Percentiles rank a stretch among this genome's conserved stretches.
Conservation (phyloP, 2,113 vertebrate genomes). For the Calonectris borealis region DNA sequence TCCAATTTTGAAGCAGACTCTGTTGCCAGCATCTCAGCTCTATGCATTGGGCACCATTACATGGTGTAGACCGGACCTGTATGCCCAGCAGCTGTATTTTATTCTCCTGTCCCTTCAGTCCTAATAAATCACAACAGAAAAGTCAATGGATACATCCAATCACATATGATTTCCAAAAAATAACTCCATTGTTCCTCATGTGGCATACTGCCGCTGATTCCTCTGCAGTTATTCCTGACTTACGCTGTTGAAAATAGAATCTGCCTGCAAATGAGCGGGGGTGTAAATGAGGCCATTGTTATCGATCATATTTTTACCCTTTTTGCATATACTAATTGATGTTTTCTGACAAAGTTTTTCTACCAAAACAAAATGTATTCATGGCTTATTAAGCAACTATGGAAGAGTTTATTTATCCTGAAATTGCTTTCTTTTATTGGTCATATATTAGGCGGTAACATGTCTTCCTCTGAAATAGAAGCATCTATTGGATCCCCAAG, state of each 20-base stretch:
- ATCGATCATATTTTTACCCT: not conserved
- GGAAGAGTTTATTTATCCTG: not conserved
- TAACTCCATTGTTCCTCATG: not conserved
- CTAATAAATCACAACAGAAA: not conserved
- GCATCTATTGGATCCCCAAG: not conserved
- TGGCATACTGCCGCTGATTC: not conserved
- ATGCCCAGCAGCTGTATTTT: not conserved
- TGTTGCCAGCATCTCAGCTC: not conserved
- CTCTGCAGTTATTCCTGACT: not conserved
- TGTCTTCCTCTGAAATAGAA: not conserved
- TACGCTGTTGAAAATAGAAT: not conserved
- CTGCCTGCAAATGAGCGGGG: not conserved
- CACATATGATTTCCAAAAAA: not conserved
- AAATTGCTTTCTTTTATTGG: not conserved
- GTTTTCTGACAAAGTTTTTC: not conserved
- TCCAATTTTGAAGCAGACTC: not conserved
- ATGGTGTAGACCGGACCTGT: not conserved
- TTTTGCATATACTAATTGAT: not conserved
- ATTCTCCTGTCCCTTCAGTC: not conserved
- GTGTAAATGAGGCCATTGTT: not conserved
- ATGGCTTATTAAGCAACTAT: not conserved
- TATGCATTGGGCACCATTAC: not conserved
- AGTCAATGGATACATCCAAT: rapidly evolving
- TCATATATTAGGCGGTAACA: not conserved
- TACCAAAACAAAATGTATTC: not conserved